phyloP scores from a whole-genome alignment of 2,797 vertebrate species.

The Pachyuromys duprasi region DNA sequence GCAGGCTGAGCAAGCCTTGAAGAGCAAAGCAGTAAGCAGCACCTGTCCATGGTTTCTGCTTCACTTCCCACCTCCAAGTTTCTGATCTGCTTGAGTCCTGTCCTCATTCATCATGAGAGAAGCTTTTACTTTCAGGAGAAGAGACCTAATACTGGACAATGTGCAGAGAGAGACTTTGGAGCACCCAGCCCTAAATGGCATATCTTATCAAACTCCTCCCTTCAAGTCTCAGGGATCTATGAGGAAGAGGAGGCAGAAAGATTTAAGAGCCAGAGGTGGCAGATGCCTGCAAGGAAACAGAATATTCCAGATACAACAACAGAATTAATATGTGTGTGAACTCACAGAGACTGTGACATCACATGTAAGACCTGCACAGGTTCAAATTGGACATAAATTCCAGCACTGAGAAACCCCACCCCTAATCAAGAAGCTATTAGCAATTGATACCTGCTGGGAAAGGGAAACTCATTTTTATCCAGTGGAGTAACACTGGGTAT shows the following conservation, averaged over 20 bases:
- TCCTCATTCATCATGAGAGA: background rate
- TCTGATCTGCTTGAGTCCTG: background rate
- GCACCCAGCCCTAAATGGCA: background rate
- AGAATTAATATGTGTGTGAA: background rate
- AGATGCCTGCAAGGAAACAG: background rate
- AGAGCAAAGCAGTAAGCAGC: background rate
- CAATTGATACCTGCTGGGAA: background rate
- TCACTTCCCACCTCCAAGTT: background rate
- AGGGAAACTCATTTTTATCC: background rate
- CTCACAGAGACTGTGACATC: background rate
- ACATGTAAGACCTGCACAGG: background rate
- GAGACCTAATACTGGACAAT: background rate
- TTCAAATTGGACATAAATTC: background rate
- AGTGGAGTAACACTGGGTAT: background rate
- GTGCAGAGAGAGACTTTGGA: background rate
- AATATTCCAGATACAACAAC: background rate
- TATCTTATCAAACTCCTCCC: background rate
- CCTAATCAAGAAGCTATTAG: background rate
- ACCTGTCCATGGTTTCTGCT: background rate
- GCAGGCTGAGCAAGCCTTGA: background rate
- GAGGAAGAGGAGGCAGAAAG: background rate
- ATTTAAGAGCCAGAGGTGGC: background rate
- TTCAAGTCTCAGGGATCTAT: background rate
- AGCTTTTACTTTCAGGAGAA: background rate
- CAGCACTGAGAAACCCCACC: background rate